Percentiles rank a stretch among this genome's conserved stretches.
Conservation (phyloP, 2,888 invertebrate genomes). For the Sphinx pinastri region DNA sequence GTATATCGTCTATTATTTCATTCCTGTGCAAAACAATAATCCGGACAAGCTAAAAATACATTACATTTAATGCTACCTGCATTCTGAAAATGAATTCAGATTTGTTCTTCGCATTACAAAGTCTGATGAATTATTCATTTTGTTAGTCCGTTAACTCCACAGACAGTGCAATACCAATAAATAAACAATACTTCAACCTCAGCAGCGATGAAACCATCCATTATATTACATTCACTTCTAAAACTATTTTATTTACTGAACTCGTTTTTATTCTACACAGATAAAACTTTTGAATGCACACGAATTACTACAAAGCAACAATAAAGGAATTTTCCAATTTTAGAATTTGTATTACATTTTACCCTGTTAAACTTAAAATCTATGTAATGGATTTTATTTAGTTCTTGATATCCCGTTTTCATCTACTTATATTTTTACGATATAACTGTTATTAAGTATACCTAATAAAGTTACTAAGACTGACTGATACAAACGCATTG, state of each 20-base stretch:
- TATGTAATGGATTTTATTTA: too few species aligned
- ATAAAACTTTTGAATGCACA: not conserved
- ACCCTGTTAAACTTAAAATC: too few species aligned
- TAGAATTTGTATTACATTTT: not conserved
- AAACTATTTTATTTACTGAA: constrained; percentile 31
- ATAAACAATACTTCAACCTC: constrained; percentile 45
- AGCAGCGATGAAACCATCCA: constrained; percentile 18
- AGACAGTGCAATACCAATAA: constrained; percentile 43
- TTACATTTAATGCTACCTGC: constrained; percentile 36
- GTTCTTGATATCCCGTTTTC: too few species aligned
- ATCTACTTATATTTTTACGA: too few species aligned
- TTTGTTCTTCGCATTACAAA: constrained; percentile 52
- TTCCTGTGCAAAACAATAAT: constrained; percentile 1
- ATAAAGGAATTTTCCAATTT: not conserved
- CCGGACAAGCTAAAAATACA: constrained; percentile 30
- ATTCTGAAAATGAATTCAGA: constrained; percentile 49
- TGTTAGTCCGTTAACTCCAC: constrained; percentile 52
- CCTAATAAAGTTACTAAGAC: too few species aligned
- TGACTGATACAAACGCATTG: too few species aligned
- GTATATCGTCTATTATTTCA: not conserved
- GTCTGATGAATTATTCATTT: constrained; percentile 55
- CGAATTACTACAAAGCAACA: not conserved
- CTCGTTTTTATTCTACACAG: not conserved
- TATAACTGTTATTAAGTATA: too few species aligned
- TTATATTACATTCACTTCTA: constrained; percentile 25